Evolutionary conservation across 2,888 invertebrate species (phyloP).

Genomic region (Volucella zonaria): DNA sequence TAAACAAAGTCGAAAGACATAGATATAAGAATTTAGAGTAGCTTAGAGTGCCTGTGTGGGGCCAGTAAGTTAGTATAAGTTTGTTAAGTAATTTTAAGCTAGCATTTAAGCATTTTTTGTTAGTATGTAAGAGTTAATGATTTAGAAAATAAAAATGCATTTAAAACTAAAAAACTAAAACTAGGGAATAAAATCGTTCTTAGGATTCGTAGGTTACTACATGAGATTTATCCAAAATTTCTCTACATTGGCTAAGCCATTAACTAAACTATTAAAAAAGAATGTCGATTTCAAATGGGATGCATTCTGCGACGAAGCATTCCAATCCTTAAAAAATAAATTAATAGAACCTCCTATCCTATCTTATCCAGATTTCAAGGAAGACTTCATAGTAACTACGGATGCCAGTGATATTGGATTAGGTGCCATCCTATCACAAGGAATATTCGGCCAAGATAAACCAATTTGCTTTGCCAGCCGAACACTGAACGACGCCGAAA

Average conservation of each 20-base stretch:
- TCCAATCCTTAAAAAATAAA: conserved; percentile 2
- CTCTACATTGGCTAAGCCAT: not conserved
- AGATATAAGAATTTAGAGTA: no score
- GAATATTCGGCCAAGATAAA: conserved; percentile 70
- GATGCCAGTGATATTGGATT: no score
- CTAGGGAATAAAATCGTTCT: no score
- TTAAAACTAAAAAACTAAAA: no score
- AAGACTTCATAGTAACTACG: conserved; percentile 57
- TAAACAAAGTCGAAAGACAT: no score
- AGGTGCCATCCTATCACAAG: no score
- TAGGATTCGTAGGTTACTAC: conserved; percentile 18
- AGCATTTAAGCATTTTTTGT: no score
- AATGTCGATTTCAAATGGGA: conserved; percentile 5
- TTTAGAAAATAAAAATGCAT: no score
- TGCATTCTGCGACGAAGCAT: conserved; percentile 11
- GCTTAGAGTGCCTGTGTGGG: no score
- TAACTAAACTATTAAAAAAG: conserved; percentile 13
- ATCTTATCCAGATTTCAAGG: conserved; percentile 59
- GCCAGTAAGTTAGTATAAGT: no score
- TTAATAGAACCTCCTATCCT: conserved; percentile 13
- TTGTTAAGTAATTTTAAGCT: no score
- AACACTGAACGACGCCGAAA: conserved; percentile 65
- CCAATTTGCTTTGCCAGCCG: conserved; percentile 68
- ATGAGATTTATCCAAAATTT: not conserved
- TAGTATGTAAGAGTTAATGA: no score